Base-by-base conservation (phyloP, 2,113 vertebrate genomes). In the Stegostoma tigrinum region DNA sequence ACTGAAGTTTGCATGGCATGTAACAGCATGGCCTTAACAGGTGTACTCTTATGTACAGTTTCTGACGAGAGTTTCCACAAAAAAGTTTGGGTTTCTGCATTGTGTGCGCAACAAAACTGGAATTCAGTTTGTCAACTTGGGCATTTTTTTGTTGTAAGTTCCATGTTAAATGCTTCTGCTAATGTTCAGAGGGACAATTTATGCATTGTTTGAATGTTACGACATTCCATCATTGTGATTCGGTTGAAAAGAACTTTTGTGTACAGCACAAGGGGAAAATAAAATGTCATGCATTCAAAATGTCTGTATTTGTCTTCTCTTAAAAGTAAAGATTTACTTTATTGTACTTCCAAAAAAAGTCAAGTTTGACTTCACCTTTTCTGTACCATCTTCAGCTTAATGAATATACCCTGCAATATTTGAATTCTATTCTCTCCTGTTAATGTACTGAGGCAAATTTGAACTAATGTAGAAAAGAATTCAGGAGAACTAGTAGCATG, bases 1-100 rank as follows among this genome's bases (percentile, higher is more conserved):
- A 45, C 23, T 95, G 38, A 30, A 34, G 45, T 96, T 96, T 96
- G 96, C 67, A 80, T 97, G 96, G 96, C 97, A 96, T 96, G 96
- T 97, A 97, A 97, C 97, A 97, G 97, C 97, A 97, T 97, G 61
- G 98, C 97, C 98, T 98, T 98, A 98, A 97, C 96, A 96, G 95
- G 96, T 94, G 90, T 96, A 96, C 96, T 97, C 97, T 96, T 96
- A 45, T 55, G 19, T 91, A 15, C 23, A 89, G 30, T 48, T 48
- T 48, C 48, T 48, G 48, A 48, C 48, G 17, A 42, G 38, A 24
- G n/a, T 68, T 70, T 72, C 67, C 42, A 72, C 87, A 90, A 89
- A 90, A 42, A 83, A 61, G 87, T 90, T 90, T 90, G 27, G 52
- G 52, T 61, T 61, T 90, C 52, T 64, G 87, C 86, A 89, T 61